These are phyloP conservation scores for Sturnus vulgaris DNA, from an alignment of 2,113 vertebrate genomes.

Conservation along the genomic window DNA sequence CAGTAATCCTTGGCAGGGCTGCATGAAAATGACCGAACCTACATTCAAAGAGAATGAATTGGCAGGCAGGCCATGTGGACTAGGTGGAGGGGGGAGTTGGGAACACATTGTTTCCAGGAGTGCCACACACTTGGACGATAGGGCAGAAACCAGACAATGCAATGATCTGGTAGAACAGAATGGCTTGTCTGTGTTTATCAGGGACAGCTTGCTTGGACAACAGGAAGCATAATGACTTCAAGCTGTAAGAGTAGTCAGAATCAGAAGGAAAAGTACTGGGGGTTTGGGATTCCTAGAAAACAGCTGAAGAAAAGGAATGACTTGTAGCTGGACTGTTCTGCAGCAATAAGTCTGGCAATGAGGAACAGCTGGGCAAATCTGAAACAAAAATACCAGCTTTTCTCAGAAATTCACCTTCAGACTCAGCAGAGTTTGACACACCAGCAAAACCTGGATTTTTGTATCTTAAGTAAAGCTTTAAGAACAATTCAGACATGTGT, in stretches of 20 bases:
- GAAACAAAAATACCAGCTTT: neutral
- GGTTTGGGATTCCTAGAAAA: slow-evolving; percentile 1
- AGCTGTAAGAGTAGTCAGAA: neutral
- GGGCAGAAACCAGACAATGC: neutral
- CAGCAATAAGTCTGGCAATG: neutral
- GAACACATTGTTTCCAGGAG: slow-evolving; percentile 4
- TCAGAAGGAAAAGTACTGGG: neutral
- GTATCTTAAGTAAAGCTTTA: neutral
- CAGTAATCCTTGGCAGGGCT: slow-evolving; percentile 1
- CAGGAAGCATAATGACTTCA: neutral
- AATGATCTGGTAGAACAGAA: neutral
- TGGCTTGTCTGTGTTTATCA: neutral
- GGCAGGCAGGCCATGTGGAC: neutral
- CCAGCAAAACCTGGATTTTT: neutral
- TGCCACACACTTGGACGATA: neutral
- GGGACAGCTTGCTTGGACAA: neutral
- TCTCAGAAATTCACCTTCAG: neutral
- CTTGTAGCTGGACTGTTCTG: neutral
- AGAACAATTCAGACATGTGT: neutral
- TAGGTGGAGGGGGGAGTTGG: neutral
- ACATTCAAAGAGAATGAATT: neutral
- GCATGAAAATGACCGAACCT: neutral
- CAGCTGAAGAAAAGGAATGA: neutral
- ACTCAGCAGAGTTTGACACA: neutral
- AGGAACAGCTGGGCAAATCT: neutral